Evolutionary conservation across 2,113 vertebrate species (phyloP).

Genomic region (Podiceps cristatus): DNA sequence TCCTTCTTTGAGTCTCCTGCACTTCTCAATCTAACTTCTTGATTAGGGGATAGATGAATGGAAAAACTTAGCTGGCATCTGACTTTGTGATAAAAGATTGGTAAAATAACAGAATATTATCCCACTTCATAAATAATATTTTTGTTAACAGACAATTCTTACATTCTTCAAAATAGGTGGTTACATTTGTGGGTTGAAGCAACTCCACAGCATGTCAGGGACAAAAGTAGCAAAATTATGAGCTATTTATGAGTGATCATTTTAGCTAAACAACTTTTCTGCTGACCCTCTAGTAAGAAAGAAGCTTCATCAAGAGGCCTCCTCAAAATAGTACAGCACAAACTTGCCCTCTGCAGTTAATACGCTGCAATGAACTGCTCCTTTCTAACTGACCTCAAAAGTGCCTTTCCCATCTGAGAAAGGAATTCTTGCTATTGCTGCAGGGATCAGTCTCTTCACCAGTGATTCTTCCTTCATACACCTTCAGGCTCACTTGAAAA

Average conservation of each 20-base stretch:
- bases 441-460: not conserved
- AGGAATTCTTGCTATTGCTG: accelerated
- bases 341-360: not conserved
- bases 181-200: not conserved
- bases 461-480: not conserved
- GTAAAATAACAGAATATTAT: not conserved
- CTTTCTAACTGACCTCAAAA: not conserved
- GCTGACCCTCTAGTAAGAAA: not conserved
- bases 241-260: not conserved
- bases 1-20: not conserved
- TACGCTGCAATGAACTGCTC: not conserved
- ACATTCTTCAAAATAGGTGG: not conserved
- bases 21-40: not conserved
- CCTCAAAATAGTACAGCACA: not conserved
- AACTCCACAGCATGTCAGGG: not conserved
- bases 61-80: not conserved
- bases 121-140: not conserved
- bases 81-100: accelerated
- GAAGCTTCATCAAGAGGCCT: not conserved
- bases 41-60: not conserved
- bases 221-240: not conserved
- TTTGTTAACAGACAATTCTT: not conserved
- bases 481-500: not conserved
- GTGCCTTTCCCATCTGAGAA: not conserved
- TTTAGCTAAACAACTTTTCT: not conserved